These are phyloP conservation scores for Drosophila busckii DNA, from an alignment of 1,140 invertebrate genomes.

Conservation along the genomic window DNA sequence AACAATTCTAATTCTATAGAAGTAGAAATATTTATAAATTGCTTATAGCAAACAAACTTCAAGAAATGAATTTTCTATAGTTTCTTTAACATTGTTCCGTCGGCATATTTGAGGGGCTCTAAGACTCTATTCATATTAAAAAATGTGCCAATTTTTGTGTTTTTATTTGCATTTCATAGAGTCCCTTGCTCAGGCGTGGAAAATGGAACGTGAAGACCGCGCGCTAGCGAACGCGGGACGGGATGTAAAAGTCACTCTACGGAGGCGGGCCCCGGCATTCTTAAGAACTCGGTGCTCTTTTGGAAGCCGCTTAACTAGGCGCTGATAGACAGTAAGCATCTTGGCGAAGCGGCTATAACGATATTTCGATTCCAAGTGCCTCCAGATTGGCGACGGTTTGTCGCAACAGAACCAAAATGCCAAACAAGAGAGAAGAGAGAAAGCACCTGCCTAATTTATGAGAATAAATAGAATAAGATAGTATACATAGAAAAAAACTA, in stretches of 20 bases:
- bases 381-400: slow-evolving; percentile 37
- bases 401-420: no score
- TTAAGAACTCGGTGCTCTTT: slow-evolving; percentile 92
- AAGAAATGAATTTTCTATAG: background rate
- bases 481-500: background rate
- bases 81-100: no score
- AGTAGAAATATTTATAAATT: no score
- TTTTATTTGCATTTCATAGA: slow-evolving; percentile 80
- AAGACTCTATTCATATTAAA: no score
- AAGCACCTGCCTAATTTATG: no score
- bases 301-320: slow-evolving; percentile 90
- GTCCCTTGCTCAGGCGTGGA: slow-evolving; percentile 90
- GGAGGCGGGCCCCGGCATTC: slow-evolving; percentile 85
- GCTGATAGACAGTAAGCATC: slow-evolving; percentile 25
- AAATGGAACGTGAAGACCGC: slow-evolving; percentile 90
- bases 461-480: slow-evolving; percentile 23
- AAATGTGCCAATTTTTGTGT: no score
- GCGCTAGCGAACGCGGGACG: slow-evolving; percentile 88
- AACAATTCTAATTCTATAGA: no score
- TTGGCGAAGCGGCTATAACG: slow-evolving; percentile 18
- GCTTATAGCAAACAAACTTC: no score
- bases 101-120: no score
- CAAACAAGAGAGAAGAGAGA: no score
- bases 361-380: slow-evolving; percentile 77
- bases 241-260: slow-evolving; percentile 91